Percentiles rank a stretch among this genome's conserved stretches.
Evolutionary conservation across 2,113 vertebrate species (phyloP).

Genomic region (Lampris megalopsis): DNA sequence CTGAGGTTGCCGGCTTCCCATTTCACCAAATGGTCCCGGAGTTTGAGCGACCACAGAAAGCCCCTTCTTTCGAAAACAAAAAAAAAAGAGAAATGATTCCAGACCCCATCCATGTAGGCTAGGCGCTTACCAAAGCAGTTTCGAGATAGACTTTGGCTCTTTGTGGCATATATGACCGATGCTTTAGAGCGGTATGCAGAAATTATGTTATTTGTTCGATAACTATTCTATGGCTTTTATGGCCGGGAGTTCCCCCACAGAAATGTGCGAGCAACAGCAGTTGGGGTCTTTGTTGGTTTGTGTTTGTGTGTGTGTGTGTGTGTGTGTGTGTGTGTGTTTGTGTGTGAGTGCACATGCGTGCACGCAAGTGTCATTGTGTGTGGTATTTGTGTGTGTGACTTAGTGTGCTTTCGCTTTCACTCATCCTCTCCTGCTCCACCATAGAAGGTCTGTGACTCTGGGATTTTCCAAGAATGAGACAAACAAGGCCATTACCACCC

Average conservation of each 20-base stretch:
- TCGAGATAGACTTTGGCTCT: slow-evolving; percentile 23
- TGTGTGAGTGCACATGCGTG: slow-evolving; percentile 1
- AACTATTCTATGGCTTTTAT: slow-evolving; percentile 57
- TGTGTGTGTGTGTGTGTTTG: slow-evolving; percentile 28
- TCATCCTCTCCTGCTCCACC: too few relatives aligned
- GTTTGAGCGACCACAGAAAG: slow-evolving; percentile 36
- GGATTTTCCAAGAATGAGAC: slow-evolving; percentile 4
- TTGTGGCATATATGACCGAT: slow-evolving; percentile 23
- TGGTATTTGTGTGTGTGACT: background rate
- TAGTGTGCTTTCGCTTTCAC: background rate
- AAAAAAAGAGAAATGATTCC: slow-evolving; percentile 11
- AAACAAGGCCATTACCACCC: background rate
- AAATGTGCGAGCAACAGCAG: slow-evolving; percentile 31
- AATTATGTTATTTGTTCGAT: slow-evolving; percentile 65
- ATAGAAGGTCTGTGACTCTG: background rate
- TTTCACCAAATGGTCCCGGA: slow-evolving; percentile 7
- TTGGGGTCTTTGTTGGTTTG: background rate
- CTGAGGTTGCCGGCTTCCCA: slow-evolving; percentile 30
- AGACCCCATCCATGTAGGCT: slow-evolving; percentile 25
- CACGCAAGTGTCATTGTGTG: background rate
- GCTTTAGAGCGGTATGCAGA: slow-evolving; percentile 34
- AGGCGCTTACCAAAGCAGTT: slow-evolving; percentile 44
- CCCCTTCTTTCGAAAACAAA: slow-evolving; percentile 36
- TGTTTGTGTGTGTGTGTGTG: slow-evolving; percentile 21
- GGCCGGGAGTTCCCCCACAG: slow-evolving; percentile 71